phyloP scores from a whole-genome alignment of 2,113 vertebrate species.

The Galbula dea region DNA sequence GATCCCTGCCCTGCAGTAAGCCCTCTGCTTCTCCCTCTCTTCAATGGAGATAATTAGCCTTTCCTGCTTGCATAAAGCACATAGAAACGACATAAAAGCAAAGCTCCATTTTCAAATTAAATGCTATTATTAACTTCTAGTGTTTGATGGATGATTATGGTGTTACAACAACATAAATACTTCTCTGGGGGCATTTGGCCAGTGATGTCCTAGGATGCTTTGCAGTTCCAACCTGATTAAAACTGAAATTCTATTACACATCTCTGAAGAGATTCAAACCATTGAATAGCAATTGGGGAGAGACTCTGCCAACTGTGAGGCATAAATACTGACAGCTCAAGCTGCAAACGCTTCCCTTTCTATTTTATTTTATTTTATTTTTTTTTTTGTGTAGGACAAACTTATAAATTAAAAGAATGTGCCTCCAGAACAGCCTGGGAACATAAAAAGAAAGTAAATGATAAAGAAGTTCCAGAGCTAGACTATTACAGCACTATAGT shows the following conservation, averaged over 20 bases:
- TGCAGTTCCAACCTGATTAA: neutral
- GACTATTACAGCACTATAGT: neutral
- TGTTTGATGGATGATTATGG: neutral
- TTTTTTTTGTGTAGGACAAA: neutral
- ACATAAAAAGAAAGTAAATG: neutral
- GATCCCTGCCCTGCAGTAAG: neutral
- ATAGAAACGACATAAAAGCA: neutral
- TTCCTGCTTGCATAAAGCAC: neutral
- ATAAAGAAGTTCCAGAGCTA: neutral
- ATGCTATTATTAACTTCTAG: neutral
- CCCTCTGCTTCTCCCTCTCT: neutral
- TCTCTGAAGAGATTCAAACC: neutral
- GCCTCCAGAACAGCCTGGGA: neutral
- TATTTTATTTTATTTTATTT: neutral
- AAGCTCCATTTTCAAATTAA: neutral
- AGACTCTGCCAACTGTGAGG: neutral
- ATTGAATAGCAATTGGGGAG: neutral
- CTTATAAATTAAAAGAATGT: slow-evolving; percentile 4
- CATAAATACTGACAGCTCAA: neutral
- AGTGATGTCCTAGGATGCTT: neutral
- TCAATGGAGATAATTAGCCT: neutral
- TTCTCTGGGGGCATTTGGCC: neutral
- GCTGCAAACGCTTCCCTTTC: neutral
- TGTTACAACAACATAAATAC: neutral
- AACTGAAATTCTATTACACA: neutral